Evolutionary conservation across 2,888 invertebrate species (phyloP).

Genomic region (Argynnis bischoffii): DNA sequence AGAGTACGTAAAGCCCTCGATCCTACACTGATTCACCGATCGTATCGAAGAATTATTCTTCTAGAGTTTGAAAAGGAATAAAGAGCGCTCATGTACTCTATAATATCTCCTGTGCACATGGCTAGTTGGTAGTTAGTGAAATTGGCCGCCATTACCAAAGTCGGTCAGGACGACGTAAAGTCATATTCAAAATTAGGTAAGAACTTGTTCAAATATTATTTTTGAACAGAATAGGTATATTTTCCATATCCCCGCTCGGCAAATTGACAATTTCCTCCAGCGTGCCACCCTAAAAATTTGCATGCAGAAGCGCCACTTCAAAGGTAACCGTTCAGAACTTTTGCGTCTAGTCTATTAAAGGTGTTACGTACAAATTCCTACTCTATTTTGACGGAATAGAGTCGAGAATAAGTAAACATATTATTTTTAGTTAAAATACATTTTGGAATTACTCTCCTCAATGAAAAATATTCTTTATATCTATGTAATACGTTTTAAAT

Average conservation of each 20-base stretch:
- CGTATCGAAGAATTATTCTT: too few relatives aligned
- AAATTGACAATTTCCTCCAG: conserved; percentile 65
- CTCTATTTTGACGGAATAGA: conserved; percentile 7
- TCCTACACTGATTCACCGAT: too few relatives aligned
- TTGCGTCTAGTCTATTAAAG: conserved; percentile 49
- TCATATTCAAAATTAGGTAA: too few relatives aligned
- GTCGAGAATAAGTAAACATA: conserved; percentile 37
- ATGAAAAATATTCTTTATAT: conserved; percentile 22
- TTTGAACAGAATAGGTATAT: neutral
- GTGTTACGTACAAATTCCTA: conserved; percentile 28
- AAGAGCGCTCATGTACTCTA: too few relatives aligned
- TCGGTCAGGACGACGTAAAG: too few relatives aligned
- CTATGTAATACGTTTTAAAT: neutral
- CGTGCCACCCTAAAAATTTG: conserved; percentile 60
- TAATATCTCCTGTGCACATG: too few relatives aligned
- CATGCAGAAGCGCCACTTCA: conserved; percentile 82
- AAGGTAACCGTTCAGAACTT: conserved; percentile 74
- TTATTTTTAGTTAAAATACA: neutral
- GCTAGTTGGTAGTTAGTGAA: too few relatives aligned
- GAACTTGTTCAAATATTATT: too few relatives aligned
- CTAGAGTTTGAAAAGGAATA: too few relatives aligned
- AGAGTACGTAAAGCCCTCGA: too few relatives aligned
- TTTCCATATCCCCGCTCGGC: conserved; percentile 38
- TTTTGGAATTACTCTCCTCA: neutral
- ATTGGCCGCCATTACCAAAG: too few relatives aligned